Base-by-base conservation (phyloP, 2,797 vertebrate genomes). In the Limosa lapponica region DNA sequence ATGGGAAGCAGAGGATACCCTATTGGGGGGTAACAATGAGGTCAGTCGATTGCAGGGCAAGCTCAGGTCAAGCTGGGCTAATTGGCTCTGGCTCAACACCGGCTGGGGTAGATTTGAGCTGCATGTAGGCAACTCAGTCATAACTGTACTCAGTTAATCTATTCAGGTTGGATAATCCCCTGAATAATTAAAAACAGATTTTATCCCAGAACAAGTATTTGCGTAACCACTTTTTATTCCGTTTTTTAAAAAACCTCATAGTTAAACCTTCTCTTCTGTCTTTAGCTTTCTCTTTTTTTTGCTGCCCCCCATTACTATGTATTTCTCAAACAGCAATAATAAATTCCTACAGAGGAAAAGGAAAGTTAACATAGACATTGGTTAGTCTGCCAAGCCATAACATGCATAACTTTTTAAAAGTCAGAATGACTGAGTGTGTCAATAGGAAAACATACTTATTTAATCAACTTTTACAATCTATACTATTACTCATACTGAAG, bases 171-270 rank as follows among this genome's bases (percentile, higher is more conserved):
- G 71, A 61, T 34, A 88, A 91, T 37, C 17, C 34, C 32, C 46
- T 39, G n/a, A 77, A 77, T 66, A 87, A 87, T 78, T 78, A 66
- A 84, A 91, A 66, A 0, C 39, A 85, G 74, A 85, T 36, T n/a
- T 85, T 37, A 39, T 55, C 57, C 87, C 32, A 49, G 61, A 82
- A 78, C 23, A 52, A 73, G 11, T 72, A 84, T 69, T 79, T 37
- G 20, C 0, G 0, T 18, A 79, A 84, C 11, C 25, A 37, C 3
- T 1, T 34, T 77, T 85, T 61, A n/a, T 32, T 19, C 3, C 3
- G 15, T 44, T 32, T 44, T 57, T 34, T 8, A 41, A 48, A 65
- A 39, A 39, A 46, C 2, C 4, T 80, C 43, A 23, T 11, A 75
- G 10, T 79, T 67, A n/a, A 81, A 74, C 8, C 5, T 90, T 37